Evolutionary conservation across 2,888 invertebrate species (phyloP), one percentile per base, ranked within the genome.

Genomic region (Catocala fraxini): DNA sequence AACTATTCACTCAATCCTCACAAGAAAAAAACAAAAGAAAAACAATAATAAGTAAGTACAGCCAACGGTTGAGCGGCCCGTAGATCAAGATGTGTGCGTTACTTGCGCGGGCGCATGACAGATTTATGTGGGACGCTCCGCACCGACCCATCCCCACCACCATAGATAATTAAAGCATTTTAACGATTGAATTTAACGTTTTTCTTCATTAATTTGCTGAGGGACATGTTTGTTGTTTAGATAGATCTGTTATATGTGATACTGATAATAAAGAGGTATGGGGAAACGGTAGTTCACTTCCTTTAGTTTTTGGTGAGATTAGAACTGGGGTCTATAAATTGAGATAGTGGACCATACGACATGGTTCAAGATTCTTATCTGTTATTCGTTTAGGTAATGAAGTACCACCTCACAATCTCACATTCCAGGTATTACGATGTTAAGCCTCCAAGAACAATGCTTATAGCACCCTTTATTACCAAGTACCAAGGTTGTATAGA

Each of bases 11-110:
- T 56, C 54, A 69, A 25, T 25, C 25, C 25, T 25, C 56, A 62
- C 58, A 46, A 34, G 56, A 63, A 71, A 62, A 64, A 48, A 65
- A 67, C 55, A 41, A 39, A 54, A 57, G 25, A 25, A 60, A 52
- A 53, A 68, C n/a, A 10, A 10, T 12, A 46, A 39, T 39, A 39
- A 39, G 35, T 39, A 39, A 54, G 35, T 55, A 49, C 56, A 49
- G 6, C 34, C 69, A 77, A 74, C 69, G 70, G 81, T 79, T 78
- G 77, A 45, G 59, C 66, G 62, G 70, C 80, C 77, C 84, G 71
- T 77, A 82, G 85, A 89, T 92, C 91, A 89, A 91, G 91, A 92
- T 90, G 92, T 90, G 92, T 90, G 89, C 89, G 84, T 89, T 90
- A 90, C 89, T 79, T 84, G 90, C 88, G 85, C 86, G 70, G 77